Conservation (phyloP, 1,140 invertebrate genomes). For the Hesperophylax magnus region DNA sequence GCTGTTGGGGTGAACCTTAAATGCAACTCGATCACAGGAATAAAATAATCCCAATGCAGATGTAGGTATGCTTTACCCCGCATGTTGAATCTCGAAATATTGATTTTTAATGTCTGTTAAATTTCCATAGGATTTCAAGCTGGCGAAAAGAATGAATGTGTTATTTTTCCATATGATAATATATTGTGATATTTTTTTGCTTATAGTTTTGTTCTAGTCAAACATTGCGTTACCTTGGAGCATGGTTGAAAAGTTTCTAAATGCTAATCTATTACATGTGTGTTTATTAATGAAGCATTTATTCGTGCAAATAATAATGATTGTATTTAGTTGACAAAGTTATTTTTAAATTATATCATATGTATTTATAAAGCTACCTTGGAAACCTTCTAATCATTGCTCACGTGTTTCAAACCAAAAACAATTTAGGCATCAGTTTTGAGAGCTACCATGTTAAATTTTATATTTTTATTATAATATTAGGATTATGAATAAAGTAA, state of each 20-base stretch:
- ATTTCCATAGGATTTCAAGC: slow-evolving; percentile 22
- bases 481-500: slow-evolving; percentile 18
- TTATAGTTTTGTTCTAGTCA: slow-evolving; percentile 54
- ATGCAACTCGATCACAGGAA: background rate
- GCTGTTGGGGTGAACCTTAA: background rate
- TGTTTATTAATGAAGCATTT: no score
- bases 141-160: slow-evolving; percentile 43
- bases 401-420: slow-evolving; percentile 28
- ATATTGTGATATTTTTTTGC: slow-evolving; percentile 39
- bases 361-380: background rate
- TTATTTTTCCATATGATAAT: slow-evolving; percentile 43
- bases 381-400: slow-evolving; percentile 45
- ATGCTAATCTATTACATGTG: slow-evolving; percentile 20
- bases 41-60: background rate
- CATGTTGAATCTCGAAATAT: background rate
- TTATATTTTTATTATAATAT: slow-evolving; percentile 25
- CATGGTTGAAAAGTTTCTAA: slow-evolving; percentile 58
- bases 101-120: slow-evolving; percentile 10
- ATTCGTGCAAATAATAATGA: no score
- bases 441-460: slow-evolving; percentile 12
- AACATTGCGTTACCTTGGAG: slow-evolving; percentile 51
- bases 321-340: no score
- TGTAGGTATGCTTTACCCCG: background rate
- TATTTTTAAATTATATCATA: background rate
- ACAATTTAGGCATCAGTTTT: background rate